These are phyloP conservation scores for Actinostola sp. DNA, from an alignment of 92 coral and sea anemone genomes.

Conservation along the genomic window DNA sequence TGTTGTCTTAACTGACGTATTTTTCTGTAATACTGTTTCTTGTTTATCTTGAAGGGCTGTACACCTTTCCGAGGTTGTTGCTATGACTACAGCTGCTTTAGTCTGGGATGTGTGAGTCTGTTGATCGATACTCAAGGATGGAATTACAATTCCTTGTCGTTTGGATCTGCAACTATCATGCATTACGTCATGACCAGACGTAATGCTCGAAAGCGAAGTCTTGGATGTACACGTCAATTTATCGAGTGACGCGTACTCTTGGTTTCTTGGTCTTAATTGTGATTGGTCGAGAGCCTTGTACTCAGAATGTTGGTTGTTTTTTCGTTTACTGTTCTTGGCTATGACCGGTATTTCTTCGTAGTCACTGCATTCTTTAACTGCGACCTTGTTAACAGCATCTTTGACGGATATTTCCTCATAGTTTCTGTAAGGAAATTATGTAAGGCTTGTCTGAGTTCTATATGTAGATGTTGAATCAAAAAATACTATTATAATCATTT, in stretches of 20 bases:
- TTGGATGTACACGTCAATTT: slow-evolving; percentile 7
- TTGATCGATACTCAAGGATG: slow-evolving; percentile 7
- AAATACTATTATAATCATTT: no score
- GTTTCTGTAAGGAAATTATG: no score
- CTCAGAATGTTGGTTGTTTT: neutral
- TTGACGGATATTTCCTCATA: no score
- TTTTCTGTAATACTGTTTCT: neutral
- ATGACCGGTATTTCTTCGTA: slow-evolving; percentile 17
- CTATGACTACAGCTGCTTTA: neutral
- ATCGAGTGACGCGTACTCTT: slow-evolving; percentile 16
- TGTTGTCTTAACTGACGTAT: neutral
- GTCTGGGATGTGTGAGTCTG: neutral
- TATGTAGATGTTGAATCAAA: no score
- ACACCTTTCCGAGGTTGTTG: neutral
- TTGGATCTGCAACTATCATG: neutral
- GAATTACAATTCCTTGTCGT: slow-evolving; percentile 10
- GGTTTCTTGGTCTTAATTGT: neutral
- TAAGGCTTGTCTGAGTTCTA: no score
- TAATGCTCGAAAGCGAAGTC: slow-evolving; percentile 13
- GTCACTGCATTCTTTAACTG: neutral
- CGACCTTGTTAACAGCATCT: no score
- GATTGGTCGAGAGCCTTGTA: neutral
- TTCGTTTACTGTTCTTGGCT: neutral
- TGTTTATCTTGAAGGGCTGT: neutral
- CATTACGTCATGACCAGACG: slow-evolving; percentile 19